Percentiles rank a stretch among this genome's conserved stretches.
phyloP scores from a whole-genome alignment of 92 coral and sea anemone genomes.

The Epizoanthus scotinus region DNA sequence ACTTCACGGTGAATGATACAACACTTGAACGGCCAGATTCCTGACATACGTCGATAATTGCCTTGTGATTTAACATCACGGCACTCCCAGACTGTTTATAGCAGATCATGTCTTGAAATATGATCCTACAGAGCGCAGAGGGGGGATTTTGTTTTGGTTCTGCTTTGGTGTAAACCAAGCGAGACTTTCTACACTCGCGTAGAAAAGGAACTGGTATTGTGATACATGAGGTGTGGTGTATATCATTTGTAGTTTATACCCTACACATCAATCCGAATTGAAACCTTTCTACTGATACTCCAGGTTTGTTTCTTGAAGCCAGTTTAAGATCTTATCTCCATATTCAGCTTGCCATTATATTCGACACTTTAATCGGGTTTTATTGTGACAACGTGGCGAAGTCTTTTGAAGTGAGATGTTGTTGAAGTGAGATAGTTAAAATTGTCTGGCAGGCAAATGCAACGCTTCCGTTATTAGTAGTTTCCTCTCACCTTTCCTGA shows the following conservation, averaged over 20 bases:
- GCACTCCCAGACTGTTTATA: conserved; percentile 44
- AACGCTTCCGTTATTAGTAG: conserved; percentile 3
- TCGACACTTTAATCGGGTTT: neutral
- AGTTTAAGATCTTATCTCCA: neutral
- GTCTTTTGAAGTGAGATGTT: neutral
- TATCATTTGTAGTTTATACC: neutral
- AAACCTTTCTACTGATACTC: too few species aligned
- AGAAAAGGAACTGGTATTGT: neutral
- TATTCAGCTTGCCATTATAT: neutral
- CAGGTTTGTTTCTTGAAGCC: neutral
- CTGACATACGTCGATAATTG: conserved; percentile 14
- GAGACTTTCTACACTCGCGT: neutral
- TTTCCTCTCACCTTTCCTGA: conserved; percentile 1
- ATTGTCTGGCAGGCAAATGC: neutral
- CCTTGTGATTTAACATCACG: conserved; percentile 19
- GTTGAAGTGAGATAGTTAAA: neutral
- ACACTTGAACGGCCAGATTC: conserved; percentile 14
- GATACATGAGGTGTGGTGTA: neutral
- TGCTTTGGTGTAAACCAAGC: neutral
- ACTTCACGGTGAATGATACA: conserved; percentile 8
- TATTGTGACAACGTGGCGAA: conserved; percentile 16
- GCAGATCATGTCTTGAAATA: conserved; percentile 35
- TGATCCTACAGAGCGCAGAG: neutral
- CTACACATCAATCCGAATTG: neutral
- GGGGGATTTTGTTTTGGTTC: conserved; percentile 4